phyloP scores from a whole-genome alignment of 2,888 invertebrate species.

The Tineola bisselliella region DNA sequence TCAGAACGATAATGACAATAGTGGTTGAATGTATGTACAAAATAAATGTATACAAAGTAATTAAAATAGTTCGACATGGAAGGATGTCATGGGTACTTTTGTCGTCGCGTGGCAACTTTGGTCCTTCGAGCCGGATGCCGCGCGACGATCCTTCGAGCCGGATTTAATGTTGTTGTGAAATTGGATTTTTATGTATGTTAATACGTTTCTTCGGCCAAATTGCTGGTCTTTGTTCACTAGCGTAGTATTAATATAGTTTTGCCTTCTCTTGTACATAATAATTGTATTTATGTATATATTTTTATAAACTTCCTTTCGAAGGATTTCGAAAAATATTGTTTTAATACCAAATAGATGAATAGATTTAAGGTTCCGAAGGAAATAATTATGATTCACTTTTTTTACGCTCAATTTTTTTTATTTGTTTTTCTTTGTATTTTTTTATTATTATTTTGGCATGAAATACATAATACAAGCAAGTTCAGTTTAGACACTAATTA shows the following conservation, averaged over 20 bases:
- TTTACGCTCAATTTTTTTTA: constrained; percentile 1
- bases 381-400: background rate
- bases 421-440: background rate
- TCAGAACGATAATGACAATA: background rate
- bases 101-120: background rate
- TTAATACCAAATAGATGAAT: background rate
- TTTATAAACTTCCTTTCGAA: constrained; percentile 1
- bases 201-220: background rate
- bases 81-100: background rate
- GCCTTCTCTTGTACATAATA: background rate
- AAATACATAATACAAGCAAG: background rate
- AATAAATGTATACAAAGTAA: background rate
- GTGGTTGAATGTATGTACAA: background rate
- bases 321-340: background rate
- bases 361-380: background rate
- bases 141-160: background rate
- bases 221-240: background rate
- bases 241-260: background rate
- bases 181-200: background rate
- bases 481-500: too few relatives aligned
- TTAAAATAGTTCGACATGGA: background rate
- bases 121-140: background rate
- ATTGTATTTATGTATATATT: background rate
- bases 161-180: background rate
- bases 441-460: background rate